Base-by-base conservation (phyloP, 2,797 vertebrate genomes). In the Pantherophis alleghaniensis region DNA sequence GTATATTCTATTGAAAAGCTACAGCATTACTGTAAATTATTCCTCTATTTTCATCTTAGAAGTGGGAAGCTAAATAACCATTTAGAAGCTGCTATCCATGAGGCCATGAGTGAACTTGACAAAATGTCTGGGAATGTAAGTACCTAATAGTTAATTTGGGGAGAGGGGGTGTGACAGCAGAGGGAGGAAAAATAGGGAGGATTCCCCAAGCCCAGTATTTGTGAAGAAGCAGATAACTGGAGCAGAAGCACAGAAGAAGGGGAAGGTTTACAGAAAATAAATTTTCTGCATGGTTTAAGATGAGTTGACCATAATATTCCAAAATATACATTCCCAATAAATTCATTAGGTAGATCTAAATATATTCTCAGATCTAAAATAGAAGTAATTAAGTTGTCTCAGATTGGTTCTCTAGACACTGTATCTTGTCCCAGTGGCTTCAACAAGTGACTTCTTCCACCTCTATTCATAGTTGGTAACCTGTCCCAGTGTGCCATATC, bases 61-160 rank as follows among this genome's bases (percentile, higher is more conserved):
- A 98, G 98, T 96, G 99, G 98, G 96, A 99, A 99, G 97, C 98
- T 99, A 97, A 99, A 99, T 98, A 99, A 99, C 98, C 99, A 99
- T 98, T 98, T 99, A 98, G 99, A 99, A 99, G 99, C 99, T 99
- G 99, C 99, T 98, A 98, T 99, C 97, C 99, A 99, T 91, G 99
- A 99, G 98, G 99, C 99, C 98, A 99, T 99, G 99, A 99, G 98
- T 92, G 99, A 99, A 97, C 98, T 99, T 97, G 99, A 99, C 98
- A 99, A 99, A 98, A 99, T 99, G 98, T 99, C 99, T 97, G 99
- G 98, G 97, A 99, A 98, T 96, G 99, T 99, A 98, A 99, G 99
- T 99, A 88, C 28, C 14, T 51, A 13, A 57, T 95, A 79, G 3
- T 59, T 47, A 26, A 0, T 4, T 83, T 22, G 60, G 24, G 60